phyloP scores from a whole-genome alignment of 1,140 invertebrate species.

The Ooceraea biroi region DNA sequence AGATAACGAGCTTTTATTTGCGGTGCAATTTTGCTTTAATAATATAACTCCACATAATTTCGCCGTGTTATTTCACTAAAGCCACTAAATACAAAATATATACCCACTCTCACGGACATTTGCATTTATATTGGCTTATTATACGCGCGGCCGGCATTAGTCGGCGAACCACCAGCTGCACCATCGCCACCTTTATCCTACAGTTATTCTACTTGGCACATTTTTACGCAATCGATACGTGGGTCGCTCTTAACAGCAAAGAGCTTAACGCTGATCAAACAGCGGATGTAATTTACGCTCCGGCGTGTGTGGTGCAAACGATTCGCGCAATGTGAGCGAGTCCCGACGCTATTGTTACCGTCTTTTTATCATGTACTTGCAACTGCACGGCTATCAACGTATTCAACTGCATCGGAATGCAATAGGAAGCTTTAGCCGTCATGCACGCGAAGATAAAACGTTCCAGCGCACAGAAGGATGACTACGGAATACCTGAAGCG shows the following conservation, averaged over 20 bases:
- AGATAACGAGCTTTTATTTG: conserved; percentile 33
- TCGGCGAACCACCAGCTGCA: conserved; percentile 45
- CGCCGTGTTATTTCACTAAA: conserved; percentile 71
- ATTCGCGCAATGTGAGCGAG: not conserved
- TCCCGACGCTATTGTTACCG: not conserved
- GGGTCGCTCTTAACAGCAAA: conserved; percentile 58
- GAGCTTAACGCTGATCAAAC: conserved; percentile 69
- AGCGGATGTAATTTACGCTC: conserved; percentile 71
- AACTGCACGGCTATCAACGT: not conserved
- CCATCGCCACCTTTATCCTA: conserved; percentile 39
- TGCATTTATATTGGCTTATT: conserved; percentile 77
- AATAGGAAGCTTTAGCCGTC: not conserved
- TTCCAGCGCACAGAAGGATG: not conserved
- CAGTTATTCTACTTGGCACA: conserved; percentile 56
- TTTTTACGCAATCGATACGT: conserved; percentile 54
- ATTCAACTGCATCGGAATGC: not conserved
- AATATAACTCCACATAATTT: conserved; percentile 66
- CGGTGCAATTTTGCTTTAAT: conserved; percentile 50
- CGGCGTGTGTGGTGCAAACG: conserved; percentile 18
- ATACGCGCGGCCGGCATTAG: conserved; percentile 64
- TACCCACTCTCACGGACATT: conserved; percentile 61
- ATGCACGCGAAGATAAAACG: conserved; percentile 13
- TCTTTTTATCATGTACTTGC: not conserved
- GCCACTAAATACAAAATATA: conserved; percentile 72
- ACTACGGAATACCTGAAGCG: not conserved